Evolutionary conservation across 2,888 invertebrate species (phyloP).

Genomic region (Lepidochitona cinerea): DNA sequence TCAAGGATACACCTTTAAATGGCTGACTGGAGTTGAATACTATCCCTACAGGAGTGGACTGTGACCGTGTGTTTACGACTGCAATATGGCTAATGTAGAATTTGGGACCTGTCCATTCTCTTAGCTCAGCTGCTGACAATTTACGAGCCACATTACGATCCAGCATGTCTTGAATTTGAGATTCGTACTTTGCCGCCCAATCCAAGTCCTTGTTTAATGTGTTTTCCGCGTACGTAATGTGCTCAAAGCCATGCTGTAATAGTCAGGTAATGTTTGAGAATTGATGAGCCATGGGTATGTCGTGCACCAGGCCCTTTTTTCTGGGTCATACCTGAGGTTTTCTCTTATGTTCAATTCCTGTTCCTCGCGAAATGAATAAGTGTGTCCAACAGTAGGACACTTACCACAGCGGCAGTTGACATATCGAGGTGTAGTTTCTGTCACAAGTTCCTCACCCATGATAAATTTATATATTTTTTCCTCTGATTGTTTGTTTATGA

Average conservation of each 20-base stretch:
- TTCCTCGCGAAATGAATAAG: constrained; percentile 16
- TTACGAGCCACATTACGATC: not conserved
- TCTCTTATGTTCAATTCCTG: constrained; percentile 4
- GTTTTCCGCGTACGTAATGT: constrained; percentile 1
- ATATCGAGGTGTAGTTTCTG: too few relatives aligned
- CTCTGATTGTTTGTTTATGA: too few relatives aligned
- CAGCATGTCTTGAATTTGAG: not conserved
- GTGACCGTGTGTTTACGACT: not conserved
- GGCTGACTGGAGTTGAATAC: constrained; percentile 1
- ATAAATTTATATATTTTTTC: too few relatives aligned
- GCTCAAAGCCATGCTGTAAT: not conserved
- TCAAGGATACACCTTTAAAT: not conserved
- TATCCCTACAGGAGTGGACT: not conserved
- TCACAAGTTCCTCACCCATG: too few relatives aligned
- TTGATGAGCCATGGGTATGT: constrained; percentile 12
- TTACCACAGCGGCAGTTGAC: constrained; percentile 11
- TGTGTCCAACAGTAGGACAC: constrained; percentile 13
- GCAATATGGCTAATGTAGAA: not conserved
- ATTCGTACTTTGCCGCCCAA: not conserved
- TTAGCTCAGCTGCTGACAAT: not conserved
- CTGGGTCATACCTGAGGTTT: constrained; percentile 5
- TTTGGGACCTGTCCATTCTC: not conserved
- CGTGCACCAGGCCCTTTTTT: not conserved
- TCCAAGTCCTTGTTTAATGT: not conserved
- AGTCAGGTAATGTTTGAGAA: constrained; percentile 5